Conservation (phyloP, 2,888 invertebrate genomes). For the Sturmia bella region DNA sequence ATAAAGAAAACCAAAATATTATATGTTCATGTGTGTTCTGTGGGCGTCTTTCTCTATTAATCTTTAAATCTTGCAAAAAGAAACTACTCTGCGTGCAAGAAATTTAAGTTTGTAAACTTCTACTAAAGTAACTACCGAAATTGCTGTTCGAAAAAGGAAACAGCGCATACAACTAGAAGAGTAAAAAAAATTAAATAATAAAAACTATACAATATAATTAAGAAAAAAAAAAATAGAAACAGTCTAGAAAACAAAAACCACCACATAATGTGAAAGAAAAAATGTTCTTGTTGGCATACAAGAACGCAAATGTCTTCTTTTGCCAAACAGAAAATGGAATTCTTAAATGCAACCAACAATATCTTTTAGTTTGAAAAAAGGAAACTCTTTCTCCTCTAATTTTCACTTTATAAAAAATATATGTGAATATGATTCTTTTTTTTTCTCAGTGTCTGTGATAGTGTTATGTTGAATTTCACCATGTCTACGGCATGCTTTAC, state of each 20-base stretch:
- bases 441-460: conserved; percentile 34
- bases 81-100: too few relatives aligned
- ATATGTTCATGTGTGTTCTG: conserved; percentile 51
- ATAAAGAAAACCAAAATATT: conserved; percentile 1
- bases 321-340: conserved; percentile 54
- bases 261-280: conserved; percentile 81
- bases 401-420: conserved; percentile 40
- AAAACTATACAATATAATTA: conserved; percentile 70
- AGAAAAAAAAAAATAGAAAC: background rate
- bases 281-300: conserved; percentile 80
- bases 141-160: conserved; percentile 6
- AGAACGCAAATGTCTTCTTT: conserved; percentile 79
- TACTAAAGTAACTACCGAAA: too few relatives aligned
- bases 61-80: conserved; percentile 5
- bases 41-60: conserved; percentile 26
- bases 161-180: background rate
- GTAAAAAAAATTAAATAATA: background rate
- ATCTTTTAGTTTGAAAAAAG: conserved; percentile 11
- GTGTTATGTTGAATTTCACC: conserved; percentile 28
- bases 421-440: conserved; percentile 7
- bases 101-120: too few relatives aligned
- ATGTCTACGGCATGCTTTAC: conserved; percentile 53
- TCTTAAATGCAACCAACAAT: conserved; percentile 14
- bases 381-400: conserved; percentile 26
- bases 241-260: conserved; percentile 72